These are phyloP conservation scores for Eupeodes latifasciatus DNA, from an alignment of 2,888 invertebrate genomes.

Conservation along the genomic window DNA sequence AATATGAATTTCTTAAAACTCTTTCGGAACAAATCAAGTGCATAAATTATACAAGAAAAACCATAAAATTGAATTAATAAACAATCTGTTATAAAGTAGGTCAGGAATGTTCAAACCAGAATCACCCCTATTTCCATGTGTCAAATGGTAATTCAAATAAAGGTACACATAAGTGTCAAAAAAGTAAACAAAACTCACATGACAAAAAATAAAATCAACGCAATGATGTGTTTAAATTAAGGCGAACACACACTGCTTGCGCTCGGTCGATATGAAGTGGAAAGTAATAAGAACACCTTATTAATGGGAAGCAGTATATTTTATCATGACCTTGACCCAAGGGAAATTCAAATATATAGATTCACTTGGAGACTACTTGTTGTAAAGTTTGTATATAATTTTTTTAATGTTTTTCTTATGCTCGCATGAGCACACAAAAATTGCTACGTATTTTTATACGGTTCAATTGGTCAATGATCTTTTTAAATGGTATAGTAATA, in stretches of 20 bases:
- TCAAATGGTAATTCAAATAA: background rate
- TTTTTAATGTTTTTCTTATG: background rate
- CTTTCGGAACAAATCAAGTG: background rate
- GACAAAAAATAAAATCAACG: constrained; percentile 4
- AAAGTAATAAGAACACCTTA: background rate
- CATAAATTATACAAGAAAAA: constrained; percentile 1
- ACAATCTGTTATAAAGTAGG: constrained; percentile 13
- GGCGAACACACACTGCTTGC: no score
- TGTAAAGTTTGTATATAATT: no score
- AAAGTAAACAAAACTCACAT: background rate
- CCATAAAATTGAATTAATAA: constrained; percentile 14
- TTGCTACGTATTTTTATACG: no score
- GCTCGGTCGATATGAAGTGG: no score
- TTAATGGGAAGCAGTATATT: background rate
- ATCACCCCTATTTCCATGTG: background rate
- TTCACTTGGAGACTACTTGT: no score
- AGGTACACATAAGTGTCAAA: background rate
- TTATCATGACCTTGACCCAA: constrained; percentile 13
- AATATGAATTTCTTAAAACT: background rate
- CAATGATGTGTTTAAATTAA: constrained; percentile 22
- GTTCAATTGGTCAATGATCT: no score
- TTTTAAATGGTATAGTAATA: no score
- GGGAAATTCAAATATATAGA: background rate
- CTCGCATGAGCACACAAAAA: background rate
- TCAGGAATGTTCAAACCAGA: background rate